These are phyloP conservation scores for Psammodynastes pulverulentus DNA, from an alignment of 2,113 vertebrate species.

Conservation along the genomic window DNA sequence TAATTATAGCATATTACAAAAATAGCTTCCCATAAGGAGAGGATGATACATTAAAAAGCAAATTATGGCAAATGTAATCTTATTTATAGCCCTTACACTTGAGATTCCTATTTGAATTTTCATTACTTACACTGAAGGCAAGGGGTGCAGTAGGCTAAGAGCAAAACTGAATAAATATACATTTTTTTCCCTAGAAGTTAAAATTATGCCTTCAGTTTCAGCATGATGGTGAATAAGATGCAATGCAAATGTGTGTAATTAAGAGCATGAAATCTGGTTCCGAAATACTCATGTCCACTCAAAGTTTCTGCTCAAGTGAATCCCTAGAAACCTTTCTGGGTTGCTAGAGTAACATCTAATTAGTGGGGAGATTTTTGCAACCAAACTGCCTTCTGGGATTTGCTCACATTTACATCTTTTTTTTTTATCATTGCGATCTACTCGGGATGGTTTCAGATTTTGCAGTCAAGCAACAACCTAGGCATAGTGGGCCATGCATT, in stretches of 20 bases:
- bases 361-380: background rate
- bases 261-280: constrained; percentile 3
- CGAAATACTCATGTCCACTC: constrained; percentile 6
- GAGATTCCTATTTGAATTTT: background rate
- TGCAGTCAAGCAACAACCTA: background rate
- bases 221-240: constrained; percentile 17
- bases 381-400: background rate
- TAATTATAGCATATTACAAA: background rate
- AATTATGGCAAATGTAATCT: background rate
- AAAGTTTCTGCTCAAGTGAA: background rate
- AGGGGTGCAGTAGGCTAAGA: background rate
- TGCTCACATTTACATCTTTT: background rate
- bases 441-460: background rate
- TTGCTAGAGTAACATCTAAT: background rate
- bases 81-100: background rate
- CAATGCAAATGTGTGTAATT: constrained; percentile 5
- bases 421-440: background rate
- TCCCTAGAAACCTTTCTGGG: background rate
- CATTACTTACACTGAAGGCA: background rate
- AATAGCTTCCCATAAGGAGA: background rate
- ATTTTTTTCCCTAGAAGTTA: background rate
- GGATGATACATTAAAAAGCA: background rate
- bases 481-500: background rate
- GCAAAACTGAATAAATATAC: constrained; percentile 9
- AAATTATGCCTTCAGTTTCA: background rate